A percentile compares a stretch with the other conserved stretches of the same genome.
Conservation (phyloP, 2,888 invertebrate species). For the Stenolophus ochropezus region DNA sequence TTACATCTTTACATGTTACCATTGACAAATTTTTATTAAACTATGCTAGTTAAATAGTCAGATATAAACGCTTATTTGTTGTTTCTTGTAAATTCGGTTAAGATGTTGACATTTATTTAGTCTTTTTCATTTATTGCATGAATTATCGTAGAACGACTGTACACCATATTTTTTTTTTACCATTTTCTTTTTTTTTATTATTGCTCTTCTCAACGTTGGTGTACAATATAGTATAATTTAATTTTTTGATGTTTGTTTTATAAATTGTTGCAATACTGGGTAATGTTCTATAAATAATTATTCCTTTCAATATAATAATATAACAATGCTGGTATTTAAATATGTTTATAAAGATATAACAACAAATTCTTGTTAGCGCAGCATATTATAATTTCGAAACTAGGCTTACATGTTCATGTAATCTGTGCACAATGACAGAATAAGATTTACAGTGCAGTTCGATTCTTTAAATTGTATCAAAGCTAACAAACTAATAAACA, state of each 20-base stretch:
- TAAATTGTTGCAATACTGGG: background rate
- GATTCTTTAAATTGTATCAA: conserved; percentile 47
- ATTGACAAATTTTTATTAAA: no score
- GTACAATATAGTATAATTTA: no score
- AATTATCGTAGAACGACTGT: no score
- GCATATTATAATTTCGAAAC: conserved; percentile 29
- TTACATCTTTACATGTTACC: no score
- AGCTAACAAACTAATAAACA: conserved; percentile 56
- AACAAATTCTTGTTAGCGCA: background rate
- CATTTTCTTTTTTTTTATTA: no score
- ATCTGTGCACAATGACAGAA: conserved; percentile 33
- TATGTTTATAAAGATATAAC: background rate
- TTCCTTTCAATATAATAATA: background rate
- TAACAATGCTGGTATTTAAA: background rate
- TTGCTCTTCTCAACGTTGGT: no score
- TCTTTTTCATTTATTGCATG: no score
- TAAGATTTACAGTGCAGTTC: conserved; percentile 24
- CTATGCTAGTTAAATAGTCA: no score
- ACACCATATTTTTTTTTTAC: no score
- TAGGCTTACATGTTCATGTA: conserved; percentile 11
- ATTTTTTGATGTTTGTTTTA: background rate
- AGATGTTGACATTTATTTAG: no score
- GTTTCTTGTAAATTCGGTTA: no score
- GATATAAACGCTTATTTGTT: no score
- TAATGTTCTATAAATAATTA: background rate